Base-by-base conservation (phyloP, 2,888 invertebrate genomes). In the Nomada fucata region DNA sequence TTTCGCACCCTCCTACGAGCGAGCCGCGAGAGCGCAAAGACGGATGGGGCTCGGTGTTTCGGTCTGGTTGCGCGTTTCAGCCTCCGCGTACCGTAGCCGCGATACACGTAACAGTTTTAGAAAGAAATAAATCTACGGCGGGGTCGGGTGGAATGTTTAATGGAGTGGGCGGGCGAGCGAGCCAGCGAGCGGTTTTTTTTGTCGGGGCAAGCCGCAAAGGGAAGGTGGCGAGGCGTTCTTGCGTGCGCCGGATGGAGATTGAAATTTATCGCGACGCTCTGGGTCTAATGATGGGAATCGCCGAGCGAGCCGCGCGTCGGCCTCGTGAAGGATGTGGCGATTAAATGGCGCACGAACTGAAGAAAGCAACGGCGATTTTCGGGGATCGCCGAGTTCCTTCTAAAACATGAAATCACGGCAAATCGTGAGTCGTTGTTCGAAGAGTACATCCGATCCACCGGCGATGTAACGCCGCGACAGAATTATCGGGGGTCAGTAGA, bases 41-140 rank as follows among this genome's bases (percentile, higher is more conserved):
- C 81, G 76, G 87, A 86, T 86, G 64, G 70, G 72, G 53, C 63
- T 75, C 50, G 76, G 75, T 77, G 74, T 83, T 84, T 78, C 85
- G 80, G 76, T 69, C 85, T 68, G 76, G 80, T 86, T 86, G 75
- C 80, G 55, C 61, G 76, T 29, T 55, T 53, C 61, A 13, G 55
- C 47, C 67, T 36, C 50, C 44, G 68, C 26, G 53, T 7, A 36
- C 7, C 36, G 36, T 36, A 36, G 9, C 36, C 36, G 36, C 67
- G 71, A 60, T 80, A 72, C 79, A 79, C 80, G 71, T 80, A 80
- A 80, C 80, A 72, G 72, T 80, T 80, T 80, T 73, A 72, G 80
- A 80, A 73, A 80, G 72, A 80, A 80, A 80, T 79, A 79, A 72
- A 80, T 80, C 72, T 36, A 42, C 63, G 50, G 36, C 63, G n/a